Evolutionary conservation across 2,888 invertebrate species (phyloP), one percentile per base, ranked within the genome.

Genomic region (Psococerastis gibbosa): DNA sequence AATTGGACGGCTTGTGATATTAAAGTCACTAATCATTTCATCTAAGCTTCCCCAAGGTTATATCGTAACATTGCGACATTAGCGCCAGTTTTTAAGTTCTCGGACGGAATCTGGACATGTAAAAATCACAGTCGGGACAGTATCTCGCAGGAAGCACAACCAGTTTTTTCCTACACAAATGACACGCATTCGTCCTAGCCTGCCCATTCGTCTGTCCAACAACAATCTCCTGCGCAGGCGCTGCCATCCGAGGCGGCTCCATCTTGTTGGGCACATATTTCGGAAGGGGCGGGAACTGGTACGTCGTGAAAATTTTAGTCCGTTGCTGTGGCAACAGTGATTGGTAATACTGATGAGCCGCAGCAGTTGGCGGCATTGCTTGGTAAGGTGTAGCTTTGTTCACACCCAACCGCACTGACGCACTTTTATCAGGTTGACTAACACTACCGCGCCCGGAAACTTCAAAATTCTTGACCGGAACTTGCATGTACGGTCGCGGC

Each of bases 111-210:
- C 80, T 69, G 49, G 84, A 83, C 78, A 92, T 80, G 57, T 91
- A 92, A 64, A 82, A 88, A 58, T 88, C 85, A 63, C 91, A 91
- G 62, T 91, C 88, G 42, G 77, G 70, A 62, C 91, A 92, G 58
- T 89, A 91, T 52, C 78, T 70, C 27, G 78, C 75, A 11, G 85
- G 80, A 13, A 79, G 72, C 41, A 69, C 71, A 15, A 87, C 78
- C 49, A 76, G 71, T 56, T 85, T 83, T 59, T 89, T 89, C 46
- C 85, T 71, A 62, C 91, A 92, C 52, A 92, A 67, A 62, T 83
- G 80, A 60, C 91, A 91, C 46, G 77, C 76, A 8, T 72, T 67
- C 46, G 77, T 75, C 52, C 75, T 69, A 16, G 63, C 64, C 16
- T 59, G 53, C 50, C 55, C 57, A 11, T 27, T 27, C 27, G 6